A percentile compares a stretch with the other conserved stretches of the same genome.
Evolutionary conservation across 1,140 invertebrate genomes (phyloP).

Genomic region (Maniola jurtina): DNA sequence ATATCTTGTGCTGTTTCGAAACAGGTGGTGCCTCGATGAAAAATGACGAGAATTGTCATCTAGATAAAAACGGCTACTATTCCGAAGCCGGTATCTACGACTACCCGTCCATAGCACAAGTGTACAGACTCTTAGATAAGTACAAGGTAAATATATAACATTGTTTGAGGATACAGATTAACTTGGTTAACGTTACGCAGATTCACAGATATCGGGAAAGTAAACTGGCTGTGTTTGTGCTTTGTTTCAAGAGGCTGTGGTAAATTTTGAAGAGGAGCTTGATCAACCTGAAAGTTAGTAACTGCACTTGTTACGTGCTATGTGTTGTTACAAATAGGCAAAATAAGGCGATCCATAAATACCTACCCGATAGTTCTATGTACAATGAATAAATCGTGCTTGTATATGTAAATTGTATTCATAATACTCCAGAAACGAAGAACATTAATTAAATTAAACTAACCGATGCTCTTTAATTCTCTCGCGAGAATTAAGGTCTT

Average conservation of each 20-base stretch:
- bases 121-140: conserved; percentile 77
- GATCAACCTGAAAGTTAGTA: too few species aligned
- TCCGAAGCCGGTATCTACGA: conserved; percentile 78
- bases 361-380: too few species aligned
- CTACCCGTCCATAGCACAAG: conserved; percentile 82
- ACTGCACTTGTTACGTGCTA: too few species aligned
- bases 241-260: neutral
- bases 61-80: conserved; percentile 79
- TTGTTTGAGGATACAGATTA: conserved; percentile 34
- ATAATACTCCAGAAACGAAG: too few species aligned
- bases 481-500: too few species aligned
- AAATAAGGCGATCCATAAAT: too few species aligned
- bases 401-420: too few species aligned
- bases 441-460: too few species aligned
- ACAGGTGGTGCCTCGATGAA: conserved; percentile 73
- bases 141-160: conserved; percentile 73
- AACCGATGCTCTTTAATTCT: too few species aligned
- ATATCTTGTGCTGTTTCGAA: neutral
- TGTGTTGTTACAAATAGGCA: too few species aligned
- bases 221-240: conserved; percentile 8
- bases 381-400: too few species aligned
- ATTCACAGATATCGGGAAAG: conserved; percentile 25
- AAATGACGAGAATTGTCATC: conserved; percentile 79
- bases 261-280: too few species aligned
- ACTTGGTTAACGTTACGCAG: conserved; percentile 33